phyloP scores from a whole-genome alignment of 2,113 vertebrate genomes.

The Rafetus swinhoei region DNA sequence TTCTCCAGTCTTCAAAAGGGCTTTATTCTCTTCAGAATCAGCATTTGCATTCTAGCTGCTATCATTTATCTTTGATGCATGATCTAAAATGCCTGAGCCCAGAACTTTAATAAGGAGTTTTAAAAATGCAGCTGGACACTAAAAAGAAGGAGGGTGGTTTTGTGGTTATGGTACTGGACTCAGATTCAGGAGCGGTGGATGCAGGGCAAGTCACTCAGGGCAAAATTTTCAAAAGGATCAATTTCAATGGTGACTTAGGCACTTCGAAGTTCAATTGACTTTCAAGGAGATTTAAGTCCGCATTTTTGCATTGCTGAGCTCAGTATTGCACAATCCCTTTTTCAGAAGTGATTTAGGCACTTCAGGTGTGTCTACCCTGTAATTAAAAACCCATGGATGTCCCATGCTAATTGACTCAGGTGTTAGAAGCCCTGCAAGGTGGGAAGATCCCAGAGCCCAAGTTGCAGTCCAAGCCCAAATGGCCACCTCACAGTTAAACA shows the following conservation, averaged over 20 bases:
- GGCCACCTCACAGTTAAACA: neutral
- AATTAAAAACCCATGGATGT: neutral
- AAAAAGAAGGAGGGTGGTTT: neutral
- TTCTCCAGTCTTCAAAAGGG: slow-evolving; percentile 65
- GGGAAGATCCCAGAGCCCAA: neutral
- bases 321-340: neutral
- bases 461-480: neutral
- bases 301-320: neutral
- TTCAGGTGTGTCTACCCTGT: neutral
- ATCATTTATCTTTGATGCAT: slow-evolving; percentile 38
- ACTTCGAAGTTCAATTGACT: neutral
- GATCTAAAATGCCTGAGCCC: slow-evolving; percentile 17
- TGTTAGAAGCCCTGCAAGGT: neutral
- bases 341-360: neutral
- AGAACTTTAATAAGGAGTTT: neutral
- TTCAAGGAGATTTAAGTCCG: neutral
- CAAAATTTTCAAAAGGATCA: neutral
- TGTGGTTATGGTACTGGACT: slow-evolving; percentile 4
- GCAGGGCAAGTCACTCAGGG: neutral
- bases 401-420: neutral
- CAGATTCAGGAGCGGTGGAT: neutral
- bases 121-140: slow-evolving; percentile 5
- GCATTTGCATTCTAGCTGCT: slow-evolving; percentile 51
- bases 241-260: neutral
- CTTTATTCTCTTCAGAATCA: slow-evolving; percentile 62